Base-by-base conservation (phyloP, 1,140 invertebrate genomes). In the Hormaphis cornu region DNA sequence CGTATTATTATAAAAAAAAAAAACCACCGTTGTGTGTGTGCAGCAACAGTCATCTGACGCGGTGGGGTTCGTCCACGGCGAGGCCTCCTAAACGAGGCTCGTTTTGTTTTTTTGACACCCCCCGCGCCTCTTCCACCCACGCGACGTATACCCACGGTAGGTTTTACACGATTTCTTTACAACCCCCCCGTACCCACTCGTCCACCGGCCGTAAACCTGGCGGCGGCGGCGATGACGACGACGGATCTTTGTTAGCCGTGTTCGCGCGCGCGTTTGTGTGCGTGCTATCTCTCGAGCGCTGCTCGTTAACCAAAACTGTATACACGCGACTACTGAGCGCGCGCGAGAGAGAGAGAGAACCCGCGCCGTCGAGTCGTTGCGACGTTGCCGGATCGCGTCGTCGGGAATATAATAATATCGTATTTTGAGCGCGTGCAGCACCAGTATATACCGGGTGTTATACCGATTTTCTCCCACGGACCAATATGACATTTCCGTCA, bases 31-130 rank as follows among this genome's bases (percentile, higher is more conserved):
- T n/a, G n/a, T n/a, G n/a, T n/a, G n/a, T n/a, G n/a, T n/a, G n/a
- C n/a, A n/a, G n/a, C n/a, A n/a, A n/a, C n/a, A n/a, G n/a, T n/a
- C n/a, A n/a, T n/a, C n/a, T n/a, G n/a, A n/a, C 30, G 61, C 28
- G 61, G 61, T 44, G 61, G 61, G 61, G 61, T 50, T 9, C 44
- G 28, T n/a, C n/a, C n/a, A n/a, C n/a, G n/a, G 35, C 61, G 50
- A 66, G 61, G 61, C 61, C 50, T 66, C 61, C 42, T 66, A 66
- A 66, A 66, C 61, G 61, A 66, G 61, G 61, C 42, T 66, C 61
- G 61, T 66, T 66, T 66, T 66, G 61, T 66, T 66, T 66, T n/a
- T 66, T 66, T 66, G 61, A 66, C 61, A 66, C 61, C 44, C 12
- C 44, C 28, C 44, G 42, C 61, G 7, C 40, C 26, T 18, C 59